Conservation (phyloP, 53 echinoderm and acorn worm genomes). For the Patiria pectinifera region DNA sequence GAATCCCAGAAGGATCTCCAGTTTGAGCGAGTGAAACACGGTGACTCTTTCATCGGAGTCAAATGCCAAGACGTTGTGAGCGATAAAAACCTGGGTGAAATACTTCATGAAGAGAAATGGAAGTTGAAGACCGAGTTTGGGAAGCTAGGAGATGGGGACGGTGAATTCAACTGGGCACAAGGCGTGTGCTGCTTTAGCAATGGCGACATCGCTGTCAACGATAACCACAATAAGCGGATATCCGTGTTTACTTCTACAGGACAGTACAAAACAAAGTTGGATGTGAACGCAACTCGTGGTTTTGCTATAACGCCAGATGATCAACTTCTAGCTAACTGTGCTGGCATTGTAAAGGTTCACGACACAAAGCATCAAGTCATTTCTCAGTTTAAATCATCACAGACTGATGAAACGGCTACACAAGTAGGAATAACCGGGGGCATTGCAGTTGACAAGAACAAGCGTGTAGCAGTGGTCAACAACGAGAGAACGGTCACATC, state of each 20-base stretch:
- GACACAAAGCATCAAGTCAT: too few species aligned
- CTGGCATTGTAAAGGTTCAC: too few species aligned
- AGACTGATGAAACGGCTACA: too few species aligned
- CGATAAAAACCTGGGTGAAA: neutral
- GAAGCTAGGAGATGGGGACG: neutral
- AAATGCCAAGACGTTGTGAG: neutral
- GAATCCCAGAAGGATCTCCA: neutral
- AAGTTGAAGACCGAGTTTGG: neutral
- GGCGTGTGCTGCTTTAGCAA: neutral
- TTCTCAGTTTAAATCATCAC: too few species aligned
- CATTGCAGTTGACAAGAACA: neutral
- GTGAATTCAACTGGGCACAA: neutral
- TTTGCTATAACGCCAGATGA: neutral
- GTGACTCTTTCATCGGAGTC: neutral
- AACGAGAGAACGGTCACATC: neutral
- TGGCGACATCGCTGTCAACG: neutral
- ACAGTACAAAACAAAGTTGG: neutral
- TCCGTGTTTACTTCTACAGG: neutral
- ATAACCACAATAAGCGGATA: neutral
- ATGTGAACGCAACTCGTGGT: neutral
- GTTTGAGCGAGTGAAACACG: neutral
- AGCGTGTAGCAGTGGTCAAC: neutral
- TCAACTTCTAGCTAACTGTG: neutral
- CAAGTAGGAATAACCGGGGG: too few species aligned
- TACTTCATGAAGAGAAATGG: conserved; percentile 13